Conservation (phyloP, 2,113 vertebrate genomes). For the Protobothrops mucrosquamatus region DNA sequence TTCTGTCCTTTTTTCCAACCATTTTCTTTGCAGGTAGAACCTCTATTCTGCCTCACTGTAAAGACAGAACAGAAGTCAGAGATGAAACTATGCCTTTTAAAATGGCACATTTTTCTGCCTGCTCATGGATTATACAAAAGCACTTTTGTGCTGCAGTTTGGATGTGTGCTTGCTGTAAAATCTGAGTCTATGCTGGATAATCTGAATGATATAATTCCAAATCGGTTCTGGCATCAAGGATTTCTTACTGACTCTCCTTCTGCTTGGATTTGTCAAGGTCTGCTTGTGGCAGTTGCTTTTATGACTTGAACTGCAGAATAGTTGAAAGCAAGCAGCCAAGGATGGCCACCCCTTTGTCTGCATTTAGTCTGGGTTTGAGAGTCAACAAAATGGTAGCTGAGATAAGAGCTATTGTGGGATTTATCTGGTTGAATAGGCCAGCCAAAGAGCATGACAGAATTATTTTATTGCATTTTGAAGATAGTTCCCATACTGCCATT, state of each 20-base stretch:
- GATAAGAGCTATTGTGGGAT: not conserved
- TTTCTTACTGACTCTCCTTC: not conserved
- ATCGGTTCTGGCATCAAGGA: not conserved
- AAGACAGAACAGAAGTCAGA: not conserved
- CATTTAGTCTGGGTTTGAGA: not conserved
- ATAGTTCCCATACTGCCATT: not conserved
- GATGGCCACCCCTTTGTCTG: not conserved
- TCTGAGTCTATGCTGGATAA: not conserved
- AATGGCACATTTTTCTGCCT: not conserved
- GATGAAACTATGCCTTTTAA: not conserved
- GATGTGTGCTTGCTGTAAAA: not conserved
- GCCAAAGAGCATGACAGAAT: not conserved
- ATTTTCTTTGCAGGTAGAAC: not conserved
- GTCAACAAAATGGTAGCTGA: not conserved
- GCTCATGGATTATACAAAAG: not conserved
- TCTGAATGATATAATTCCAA: not conserved
- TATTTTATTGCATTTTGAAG: not conserved
- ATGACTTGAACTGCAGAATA: not conserved
- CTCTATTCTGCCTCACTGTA: not conserved
- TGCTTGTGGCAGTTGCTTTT: not conserved
- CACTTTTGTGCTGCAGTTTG: not conserved
- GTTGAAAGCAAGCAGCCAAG: not conserved
- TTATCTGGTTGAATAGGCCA: not conserved
- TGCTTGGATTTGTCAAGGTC: not conserved
- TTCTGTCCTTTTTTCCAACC: not conserved